Percentiles rank a stretch among this genome's conserved stretches.
phyloP scores from a whole-genome alignment of 2,888 invertebrate genomes.

The Pedicia rivosa region DNA sequence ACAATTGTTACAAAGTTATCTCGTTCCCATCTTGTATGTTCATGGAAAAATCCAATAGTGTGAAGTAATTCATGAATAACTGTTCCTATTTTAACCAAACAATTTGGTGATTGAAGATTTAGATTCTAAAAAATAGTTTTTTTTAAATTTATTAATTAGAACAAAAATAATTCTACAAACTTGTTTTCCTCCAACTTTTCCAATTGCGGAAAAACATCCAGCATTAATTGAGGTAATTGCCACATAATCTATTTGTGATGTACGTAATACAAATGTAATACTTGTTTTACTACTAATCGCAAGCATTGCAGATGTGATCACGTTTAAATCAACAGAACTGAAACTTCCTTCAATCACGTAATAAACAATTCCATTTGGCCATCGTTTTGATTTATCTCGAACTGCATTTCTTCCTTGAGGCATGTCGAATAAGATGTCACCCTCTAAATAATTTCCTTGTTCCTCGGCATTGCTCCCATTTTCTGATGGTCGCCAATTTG shows the following conservation, averaged over 20 bases:
- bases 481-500: conserved; percentile 21
- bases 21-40: conserved; percentile 55
- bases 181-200: conserved; percentile 35
- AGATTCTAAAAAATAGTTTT: too few relatives aligned
- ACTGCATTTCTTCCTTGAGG: conserved; percentile 37
- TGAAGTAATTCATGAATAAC: conserved; percentile 59
- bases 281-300: conserved; percentile 57
- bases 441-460: conserved; percentile 57
- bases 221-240: conserved; percentile 42
- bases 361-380: conserved; percentile 50
- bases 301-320: conserved; percentile 46
- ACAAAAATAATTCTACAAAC: too few relatives aligned
- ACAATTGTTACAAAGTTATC: conserved; percentile 40
- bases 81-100: conserved; percentile 50
- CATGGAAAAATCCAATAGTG: conserved; percentile 56
- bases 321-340: conserved; percentile 36
- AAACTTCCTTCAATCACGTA: conserved; percentile 47
- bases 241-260: conserved; percentile 42
- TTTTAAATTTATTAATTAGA: too few relatives aligned
- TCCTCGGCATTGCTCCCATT: conserved; percentile 59
- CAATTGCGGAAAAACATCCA: conserved; percentile 63
- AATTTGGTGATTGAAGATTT: conserved; percentile 50
- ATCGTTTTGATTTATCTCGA: conserved; percentile 33
- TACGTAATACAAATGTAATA: conserved; percentile 40
- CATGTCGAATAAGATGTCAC: conserved; percentile 49